Percentiles rank a stretch among this genome's conserved stretches.
These are phyloP conservation scores for Hypomecis atomaria DNA, from an alignment of 2,888 invertebrate species.

Conservation along the genomic window DNA sequence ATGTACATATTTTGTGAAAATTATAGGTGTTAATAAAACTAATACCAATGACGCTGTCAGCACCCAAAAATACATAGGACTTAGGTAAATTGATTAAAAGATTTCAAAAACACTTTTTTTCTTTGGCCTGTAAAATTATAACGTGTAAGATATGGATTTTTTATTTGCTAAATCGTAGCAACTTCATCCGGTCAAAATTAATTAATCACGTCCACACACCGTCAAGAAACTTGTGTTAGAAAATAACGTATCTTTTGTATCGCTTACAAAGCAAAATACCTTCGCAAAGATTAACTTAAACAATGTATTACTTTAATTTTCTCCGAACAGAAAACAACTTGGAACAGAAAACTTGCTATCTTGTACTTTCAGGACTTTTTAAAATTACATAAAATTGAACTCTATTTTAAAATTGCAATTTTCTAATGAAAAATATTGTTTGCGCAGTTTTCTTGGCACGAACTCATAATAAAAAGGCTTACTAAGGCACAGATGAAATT, in stretches of 20 bases:
- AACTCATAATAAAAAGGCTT: conserved; percentile 7
- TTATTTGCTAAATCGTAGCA: too few relatives aligned
- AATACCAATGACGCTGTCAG: too few relatives aligned
- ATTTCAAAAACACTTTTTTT: too few relatives aligned
- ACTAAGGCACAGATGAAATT: not conserved
- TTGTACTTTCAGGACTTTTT: conserved; percentile 21
- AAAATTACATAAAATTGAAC: conserved; percentile 14
- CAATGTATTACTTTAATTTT: conserved; percentile 24
- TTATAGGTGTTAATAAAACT: too few relatives aligned
- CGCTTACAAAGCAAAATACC: conserved; percentile 8
- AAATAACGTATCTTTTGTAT: conserved; percentile 2
- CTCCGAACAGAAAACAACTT: conserved; percentile 8
- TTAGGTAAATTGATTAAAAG: too few relatives aligned
- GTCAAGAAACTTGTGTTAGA: conserved; percentile 2
- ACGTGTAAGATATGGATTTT: too few relatives aligned
- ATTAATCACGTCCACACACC: not conserved
- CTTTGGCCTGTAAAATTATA: too few relatives aligned
- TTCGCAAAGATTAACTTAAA: not conserved
- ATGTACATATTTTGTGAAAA: too few relatives aligned
- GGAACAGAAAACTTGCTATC: conserved; percentile 3
- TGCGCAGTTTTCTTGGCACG: not conserved
- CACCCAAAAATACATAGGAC: too few relatives aligned
- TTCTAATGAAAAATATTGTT: conserved; percentile 4
- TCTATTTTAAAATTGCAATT: conserved; percentile 22
- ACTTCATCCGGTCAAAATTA: not conserved